Evolutionary conservation across 2,797 vertebrate genomes (phyloP).

Genomic region (Enteromius paludinosus): DNA sequence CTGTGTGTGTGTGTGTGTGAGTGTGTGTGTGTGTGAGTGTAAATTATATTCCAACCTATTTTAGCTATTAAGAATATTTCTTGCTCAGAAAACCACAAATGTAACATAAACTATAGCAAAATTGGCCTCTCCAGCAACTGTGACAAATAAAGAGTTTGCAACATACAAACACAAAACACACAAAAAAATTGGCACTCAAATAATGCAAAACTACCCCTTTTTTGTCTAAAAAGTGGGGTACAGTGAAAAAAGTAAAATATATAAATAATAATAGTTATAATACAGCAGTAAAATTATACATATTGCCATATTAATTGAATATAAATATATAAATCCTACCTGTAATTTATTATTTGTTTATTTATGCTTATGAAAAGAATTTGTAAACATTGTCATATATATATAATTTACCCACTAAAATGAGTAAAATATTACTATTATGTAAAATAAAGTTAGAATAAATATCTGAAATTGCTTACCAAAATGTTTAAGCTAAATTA

Average conservation of each 20-base stretch:
- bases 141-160: not conserved
- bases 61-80: not conserved
- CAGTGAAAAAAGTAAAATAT: not conserved
- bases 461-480: not conserved
- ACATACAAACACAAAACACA: not conserved
- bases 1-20: no score
- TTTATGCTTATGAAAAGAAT: not conserved
- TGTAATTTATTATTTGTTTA: not conserved
- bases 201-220: not conserved
- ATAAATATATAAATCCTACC: not conserved
- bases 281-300: not conserved
- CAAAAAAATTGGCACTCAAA: not conserved
- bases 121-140: not conserved
- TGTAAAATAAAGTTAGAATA: no score
- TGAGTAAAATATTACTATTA: no score
- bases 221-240: not conserved
- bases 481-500: not conserved
- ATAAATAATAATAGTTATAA: not conserved
- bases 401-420: no score
- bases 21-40: no score
- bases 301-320: not conserved
- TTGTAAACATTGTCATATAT: no score
- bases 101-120: not conserved
- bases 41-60: not conserved
- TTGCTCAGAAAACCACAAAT: not conserved